Conservation (phyloP, 30 jellyfish, hydroid and myxozoan species). For the Hydra vulgaris region DNA sequence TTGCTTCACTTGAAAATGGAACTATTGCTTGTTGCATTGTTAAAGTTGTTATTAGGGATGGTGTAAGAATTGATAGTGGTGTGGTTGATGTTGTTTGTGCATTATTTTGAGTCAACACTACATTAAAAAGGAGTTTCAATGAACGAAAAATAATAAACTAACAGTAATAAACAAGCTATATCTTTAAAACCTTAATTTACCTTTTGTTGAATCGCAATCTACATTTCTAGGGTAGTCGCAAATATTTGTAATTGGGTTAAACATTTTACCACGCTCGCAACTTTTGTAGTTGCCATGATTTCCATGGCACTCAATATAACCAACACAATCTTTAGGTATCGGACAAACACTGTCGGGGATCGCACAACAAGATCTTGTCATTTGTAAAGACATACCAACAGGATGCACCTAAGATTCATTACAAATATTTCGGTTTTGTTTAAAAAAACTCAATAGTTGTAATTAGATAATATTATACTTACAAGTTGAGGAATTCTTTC, state of each 20-base stretch:
- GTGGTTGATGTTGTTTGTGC: slow-evolving; percentile 1
- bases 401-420: slow-evolving; percentile 23
- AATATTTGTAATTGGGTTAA: slow-evolving; percentile 80
- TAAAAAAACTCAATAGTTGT: too few species aligned
- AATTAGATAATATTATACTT: not conserved
- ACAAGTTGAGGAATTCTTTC: not conserved
- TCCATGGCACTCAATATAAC: slow-evolving; percentile 89
- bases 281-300: slow-evolving; percentile 68
- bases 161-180: too few species aligned
- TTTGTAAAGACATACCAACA: slow-evolving; percentile 60
- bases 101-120: not conserved
- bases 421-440: not conserved
- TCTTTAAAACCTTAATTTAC: slow-evolving; percentile 13
- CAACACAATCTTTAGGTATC: slow-evolving; percentile 85
- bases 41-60: slow-evolving; percentile 4
- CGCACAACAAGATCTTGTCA: slow-evolving; percentile 88
- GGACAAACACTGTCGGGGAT: slow-evolving; percentile 96
- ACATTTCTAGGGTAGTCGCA: slow-evolving; percentile 92
- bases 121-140: not conserved
- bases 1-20: not conserved
- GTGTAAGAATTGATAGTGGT: not conserved
- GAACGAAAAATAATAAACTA: not conserved
- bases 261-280: slow-evolving; percentile 80
- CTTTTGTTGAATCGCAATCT: slow-evolving; percentile 73
- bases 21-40: not conserved